A percentile compares a stretch with the other conserved stretches of the same genome.
phyloP scores from a whole-genome alignment of 2,888 invertebrate species.

The Pseudeuparius sepicola region DNA sequence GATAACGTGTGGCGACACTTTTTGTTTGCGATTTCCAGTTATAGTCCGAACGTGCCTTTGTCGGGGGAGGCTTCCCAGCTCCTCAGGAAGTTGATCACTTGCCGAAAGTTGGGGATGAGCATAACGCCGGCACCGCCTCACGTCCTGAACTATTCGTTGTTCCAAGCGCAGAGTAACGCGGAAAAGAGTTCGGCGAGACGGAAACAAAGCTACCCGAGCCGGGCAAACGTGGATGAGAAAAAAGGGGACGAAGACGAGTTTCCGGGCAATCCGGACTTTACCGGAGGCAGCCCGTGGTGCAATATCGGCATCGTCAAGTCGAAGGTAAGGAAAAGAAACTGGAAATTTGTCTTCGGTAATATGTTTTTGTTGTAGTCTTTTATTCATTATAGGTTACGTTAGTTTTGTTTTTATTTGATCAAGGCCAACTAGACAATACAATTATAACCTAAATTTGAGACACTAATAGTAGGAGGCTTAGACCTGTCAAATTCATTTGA shows the following conservation, averaged over 20 bases:
- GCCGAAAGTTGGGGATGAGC: constrained; percentile 59
- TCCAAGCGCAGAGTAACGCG: constrained; percentile 17
- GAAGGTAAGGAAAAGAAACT: constrained; percentile 27
- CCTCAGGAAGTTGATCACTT: constrained; percentile 64
- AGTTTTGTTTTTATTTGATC: too few species aligned
- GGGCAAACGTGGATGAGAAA: constrained; percentile 38
- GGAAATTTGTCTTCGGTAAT: background rate
- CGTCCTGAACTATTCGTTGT: constrained; percentile 27
- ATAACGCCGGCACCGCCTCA: constrained; percentile 44
- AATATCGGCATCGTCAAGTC: constrained; percentile 35
- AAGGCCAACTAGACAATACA: too few species aligned
- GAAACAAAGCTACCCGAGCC: constrained; percentile 73
- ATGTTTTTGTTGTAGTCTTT: constrained; percentile 13
- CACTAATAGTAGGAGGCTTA: too few species aligned
- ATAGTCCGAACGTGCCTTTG: constrained; percentile 30
- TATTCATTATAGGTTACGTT: too few species aligned
- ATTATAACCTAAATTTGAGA: too few species aligned
- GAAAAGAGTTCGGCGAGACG: constrained; percentile 51
- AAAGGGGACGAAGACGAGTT: constrained; percentile 20
- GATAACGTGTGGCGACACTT: too few species aligned
- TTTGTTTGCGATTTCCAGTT: too few species aligned
- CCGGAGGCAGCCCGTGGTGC: constrained; percentile 39
- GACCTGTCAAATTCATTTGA: too few species aligned
- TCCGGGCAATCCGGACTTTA: constrained; percentile 33
- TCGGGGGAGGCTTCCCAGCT: constrained; percentile 67